phyloP scores from a whole-genome alignment of 92 coral and sea anemone genomes.

The Umimayanthus chanpuru region DNA sequence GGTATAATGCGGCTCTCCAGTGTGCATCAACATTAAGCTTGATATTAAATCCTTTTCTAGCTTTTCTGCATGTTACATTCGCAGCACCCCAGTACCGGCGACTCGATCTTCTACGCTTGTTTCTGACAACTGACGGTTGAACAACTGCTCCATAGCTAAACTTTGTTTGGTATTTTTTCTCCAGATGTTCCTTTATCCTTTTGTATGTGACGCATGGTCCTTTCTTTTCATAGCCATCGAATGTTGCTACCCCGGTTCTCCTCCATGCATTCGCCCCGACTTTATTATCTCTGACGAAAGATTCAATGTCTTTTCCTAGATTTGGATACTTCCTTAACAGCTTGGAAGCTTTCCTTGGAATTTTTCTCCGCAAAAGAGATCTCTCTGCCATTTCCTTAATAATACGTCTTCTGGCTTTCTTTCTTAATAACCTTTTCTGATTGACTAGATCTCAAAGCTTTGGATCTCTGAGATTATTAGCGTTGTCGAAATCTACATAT shows the following conservation, averaged over 20 bases:
- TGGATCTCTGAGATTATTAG: slow-evolving; percentile 27
- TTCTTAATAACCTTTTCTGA: slow-evolving; percentile 40
- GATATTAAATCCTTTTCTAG: slow-evolving; percentile 35
- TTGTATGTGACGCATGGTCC: no score
- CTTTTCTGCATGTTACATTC: slow-evolving; percentile 42
- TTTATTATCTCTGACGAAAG: no score
- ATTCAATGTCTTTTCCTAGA: no score
- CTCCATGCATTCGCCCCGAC: no score
- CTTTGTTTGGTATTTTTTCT: slow-evolving; percentile 45
- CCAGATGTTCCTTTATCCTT: neutral
- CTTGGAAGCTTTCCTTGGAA: slow-evolving; percentile 56
- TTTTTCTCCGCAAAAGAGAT: slow-evolving; percentile 41
- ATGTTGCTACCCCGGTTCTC: no score
- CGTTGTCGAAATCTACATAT: slow-evolving; percentile 15
- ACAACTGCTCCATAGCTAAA: slow-evolving; percentile 57
- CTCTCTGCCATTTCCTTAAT: slow-evolving; percentile 38
- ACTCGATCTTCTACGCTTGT: slow-evolving; percentile 39
- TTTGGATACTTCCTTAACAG: no score
- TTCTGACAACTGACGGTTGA: slow-evolving; percentile 48
- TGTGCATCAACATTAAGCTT: no score
- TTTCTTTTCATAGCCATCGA: no score
- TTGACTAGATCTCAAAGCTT: slow-evolving; percentile 22
- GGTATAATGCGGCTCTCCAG: no score
- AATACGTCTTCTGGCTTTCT: slow-evolving; percentile 36
- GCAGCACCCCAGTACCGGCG: slow-evolving; percentile 50